Evolutionary conservation across 2,113 vertebrate species (phyloP).

Genomic region (Theropithecus gelada): DNA sequence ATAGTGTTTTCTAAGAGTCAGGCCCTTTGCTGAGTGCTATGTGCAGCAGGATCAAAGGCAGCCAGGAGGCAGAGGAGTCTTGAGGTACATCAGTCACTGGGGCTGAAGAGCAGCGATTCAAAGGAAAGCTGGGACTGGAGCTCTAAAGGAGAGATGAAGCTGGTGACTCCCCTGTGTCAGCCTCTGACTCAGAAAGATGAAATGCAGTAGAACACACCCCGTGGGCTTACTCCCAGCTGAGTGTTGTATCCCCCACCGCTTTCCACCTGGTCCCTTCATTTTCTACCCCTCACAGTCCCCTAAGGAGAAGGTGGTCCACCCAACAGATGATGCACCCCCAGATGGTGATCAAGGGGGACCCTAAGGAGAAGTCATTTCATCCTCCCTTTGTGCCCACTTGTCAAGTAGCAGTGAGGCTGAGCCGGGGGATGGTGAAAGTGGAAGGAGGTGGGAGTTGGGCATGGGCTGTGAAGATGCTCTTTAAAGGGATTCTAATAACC

Average conservation of each 20-base stretch:
- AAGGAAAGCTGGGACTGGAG: not conserved
- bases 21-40: not conserved
- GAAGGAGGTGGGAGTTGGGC: not conserved
- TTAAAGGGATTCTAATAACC: not conserved
- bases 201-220: not conserved
- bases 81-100: not conserved
- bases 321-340: not conserved
- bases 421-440: not conserved
- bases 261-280: not conserved
- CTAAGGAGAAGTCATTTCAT: not conserved
- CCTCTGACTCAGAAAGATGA: not conserved
- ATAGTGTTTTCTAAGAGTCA: too few relatives aligned
- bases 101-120: not conserved
- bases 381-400: too few relatives aligned
- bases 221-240: not conserved
- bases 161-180: not conserved
- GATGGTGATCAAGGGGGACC: accelerated
- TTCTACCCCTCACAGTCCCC: too few relatives aligned
- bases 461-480: not conserved
- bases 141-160: not conserved
- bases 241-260: too few relatives aligned
- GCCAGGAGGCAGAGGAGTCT: not conserved
- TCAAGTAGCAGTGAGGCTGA: not conserved
- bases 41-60: not conserved
- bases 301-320: not conserved